A percentile compares a stretch with the other conserved stretches of the same genome.
These are phyloP conservation scores for Nycticorax nycticorax DNA, from an alignment of 2,113 vertebrate species.

Conservation along the genomic window DNA sequence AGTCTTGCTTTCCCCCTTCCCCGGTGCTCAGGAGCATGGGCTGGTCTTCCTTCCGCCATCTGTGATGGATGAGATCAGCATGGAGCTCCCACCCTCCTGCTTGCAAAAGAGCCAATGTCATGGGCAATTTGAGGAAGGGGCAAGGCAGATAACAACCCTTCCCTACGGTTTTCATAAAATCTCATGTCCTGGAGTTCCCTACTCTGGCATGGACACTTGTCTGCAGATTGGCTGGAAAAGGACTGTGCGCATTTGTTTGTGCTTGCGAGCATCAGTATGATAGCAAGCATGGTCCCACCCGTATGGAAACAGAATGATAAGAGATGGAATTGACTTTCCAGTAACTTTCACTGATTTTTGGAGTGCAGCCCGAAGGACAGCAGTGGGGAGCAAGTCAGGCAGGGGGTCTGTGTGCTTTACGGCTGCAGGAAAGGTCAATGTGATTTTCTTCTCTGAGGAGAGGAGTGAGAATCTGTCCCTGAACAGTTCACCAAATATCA, in stretches of 20 bases:
- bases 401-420: fast-evolving
- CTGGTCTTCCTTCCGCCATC: neutral
- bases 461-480: neutral
- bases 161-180: neutral
- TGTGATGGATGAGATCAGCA: conserved; percentile 17
- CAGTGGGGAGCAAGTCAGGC: neutral
- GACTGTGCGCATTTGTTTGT: neutral
- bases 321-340: neutral
- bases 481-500: neutral
- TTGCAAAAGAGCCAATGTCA: neutral
- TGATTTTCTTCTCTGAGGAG: neutral
- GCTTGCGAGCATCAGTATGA: neutral
- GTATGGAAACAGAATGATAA: neutral
- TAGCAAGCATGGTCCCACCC: neutral
- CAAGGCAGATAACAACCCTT: neutral
- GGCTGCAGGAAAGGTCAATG: neutral
- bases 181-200: neutral
- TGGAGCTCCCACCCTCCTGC: neutral
- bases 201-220: neutral
- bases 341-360: neutral
- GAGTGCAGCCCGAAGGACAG: neutral
- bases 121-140: neutral
- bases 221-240: neutral
- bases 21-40: neutral
- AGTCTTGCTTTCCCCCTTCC: neutral